Conservation (phyloP, 2,888 invertebrate genomes). For the Agrilus cyanescens region DNA sequence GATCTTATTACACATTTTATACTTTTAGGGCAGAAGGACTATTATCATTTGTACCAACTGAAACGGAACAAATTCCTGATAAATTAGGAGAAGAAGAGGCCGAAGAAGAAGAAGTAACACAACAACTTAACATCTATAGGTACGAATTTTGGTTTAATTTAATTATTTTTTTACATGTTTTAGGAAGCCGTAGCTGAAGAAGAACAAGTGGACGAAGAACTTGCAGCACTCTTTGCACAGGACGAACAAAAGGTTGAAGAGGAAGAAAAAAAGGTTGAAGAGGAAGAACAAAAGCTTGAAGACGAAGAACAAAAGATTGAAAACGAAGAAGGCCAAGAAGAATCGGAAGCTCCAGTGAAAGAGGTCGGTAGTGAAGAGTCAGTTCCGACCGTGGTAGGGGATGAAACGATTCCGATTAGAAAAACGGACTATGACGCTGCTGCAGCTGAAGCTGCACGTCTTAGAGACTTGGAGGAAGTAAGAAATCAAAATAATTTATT, state of each 20-base stretch:
- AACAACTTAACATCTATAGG: too few species aligned
- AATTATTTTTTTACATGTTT: too few species aligned
- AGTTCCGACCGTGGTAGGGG: not conserved
- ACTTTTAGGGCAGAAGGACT: too few species aligned
- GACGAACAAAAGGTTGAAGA: not conserved
- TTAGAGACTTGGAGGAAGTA: not conserved
- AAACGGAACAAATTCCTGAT: too few species aligned
- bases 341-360: constrained; percentile 5
- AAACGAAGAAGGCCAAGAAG: constrained; percentile 2
- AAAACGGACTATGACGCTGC: not conserved
- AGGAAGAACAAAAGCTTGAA: not conserved
- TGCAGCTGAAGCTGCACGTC: not conserved
- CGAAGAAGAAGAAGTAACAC: too few species aligned
- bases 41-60: too few species aligned
- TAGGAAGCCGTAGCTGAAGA: too few species aligned
- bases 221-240: not conserved
- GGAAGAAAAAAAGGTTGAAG: not conserved
- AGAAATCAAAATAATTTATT: too few species aligned
- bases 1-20: too few species aligned
- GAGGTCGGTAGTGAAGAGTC: constrained; percentile 3
- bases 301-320: not conserved
- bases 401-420: constrained; percentile 1
- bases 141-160: too few species aligned
- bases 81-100: too few species aligned
- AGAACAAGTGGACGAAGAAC: too few species aligned